Evolutionary conservation across 1,140 invertebrate species (phyloP).

Genomic region (Thalassaphorura encarpata): DNA sequence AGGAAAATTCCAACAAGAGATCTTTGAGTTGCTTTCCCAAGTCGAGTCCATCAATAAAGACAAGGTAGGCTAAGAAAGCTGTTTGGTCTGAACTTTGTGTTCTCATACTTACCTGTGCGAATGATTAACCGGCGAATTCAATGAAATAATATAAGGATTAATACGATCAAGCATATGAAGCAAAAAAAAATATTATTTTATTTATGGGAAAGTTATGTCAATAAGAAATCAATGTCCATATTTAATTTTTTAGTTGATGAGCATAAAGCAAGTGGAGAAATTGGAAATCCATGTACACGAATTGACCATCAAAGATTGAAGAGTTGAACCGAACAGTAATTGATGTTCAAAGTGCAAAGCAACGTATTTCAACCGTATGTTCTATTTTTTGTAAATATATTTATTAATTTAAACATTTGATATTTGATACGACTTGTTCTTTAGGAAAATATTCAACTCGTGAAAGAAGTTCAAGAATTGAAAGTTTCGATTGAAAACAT

Average conservation of each 20-base stretch:
- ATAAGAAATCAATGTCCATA: too few species aligned
- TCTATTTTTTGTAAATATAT: not conserved
- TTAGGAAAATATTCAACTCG: slow-evolving; percentile 82
- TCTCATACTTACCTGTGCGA: not conserved
- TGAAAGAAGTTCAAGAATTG: slow-evolving; percentile 86
- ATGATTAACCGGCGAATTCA: not conserved
- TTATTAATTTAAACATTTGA: not conserved
- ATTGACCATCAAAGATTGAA: slow-evolving; percentile 83
- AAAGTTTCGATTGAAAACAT: slow-evolving; percentile 90
- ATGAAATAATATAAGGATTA: not conserved
- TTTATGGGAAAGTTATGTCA: too few species aligned
- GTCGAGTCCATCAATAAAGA: slow-evolving; percentile 87
- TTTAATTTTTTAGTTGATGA: slow-evolving; percentile 46
- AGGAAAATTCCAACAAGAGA: slow-evolving; percentile 88
- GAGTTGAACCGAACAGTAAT: slow-evolving; percentile 88
- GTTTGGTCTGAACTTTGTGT: not conserved
- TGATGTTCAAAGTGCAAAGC: slow-evolving; percentile 85
- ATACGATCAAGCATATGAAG: not conserved
- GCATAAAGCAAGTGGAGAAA: slow-evolving; percentile 78
- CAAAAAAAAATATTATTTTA: too few species aligned
- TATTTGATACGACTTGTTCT: slow-evolving; percentile 10
- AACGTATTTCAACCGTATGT: slow-evolving; percentile 57
- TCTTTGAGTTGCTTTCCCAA: slow-evolving; percentile 88
- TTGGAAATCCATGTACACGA: slow-evolving; percentile 81
- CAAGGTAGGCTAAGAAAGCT: slow-evolving; percentile 44